These are phyloP conservation scores for Sus cebifrons DNA, from an alignment of 2,797 vertebrate species.

Conservation along the genomic window DNA sequence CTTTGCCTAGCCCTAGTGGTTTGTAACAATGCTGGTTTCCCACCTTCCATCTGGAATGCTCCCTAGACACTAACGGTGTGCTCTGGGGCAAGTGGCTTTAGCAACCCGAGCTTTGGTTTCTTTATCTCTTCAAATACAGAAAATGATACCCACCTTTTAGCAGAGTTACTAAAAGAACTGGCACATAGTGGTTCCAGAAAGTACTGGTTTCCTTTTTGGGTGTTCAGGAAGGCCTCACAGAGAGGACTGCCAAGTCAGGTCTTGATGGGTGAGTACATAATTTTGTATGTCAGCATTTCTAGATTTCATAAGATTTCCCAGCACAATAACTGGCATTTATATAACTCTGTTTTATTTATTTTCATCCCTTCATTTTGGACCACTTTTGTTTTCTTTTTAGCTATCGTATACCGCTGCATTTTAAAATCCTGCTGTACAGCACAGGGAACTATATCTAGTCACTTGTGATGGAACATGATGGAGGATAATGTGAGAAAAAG, in stretches of 20 bases:
- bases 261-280: neutral
- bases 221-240: neutral
- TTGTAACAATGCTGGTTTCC: neutral
- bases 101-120: neutral
- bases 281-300: neutral
- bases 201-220: neutral
- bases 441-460: no score
- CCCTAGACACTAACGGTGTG: neutral
- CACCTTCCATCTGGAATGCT: neutral
- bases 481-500: no score
- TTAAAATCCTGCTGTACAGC: neutral
- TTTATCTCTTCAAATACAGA: neutral
- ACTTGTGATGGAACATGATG: no score
- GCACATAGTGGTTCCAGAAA: neutral
- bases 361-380: slow-evolving; percentile 17
- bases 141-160: neutral
- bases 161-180: neutral
- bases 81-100: neutral
- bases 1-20: neutral
- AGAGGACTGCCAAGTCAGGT: neutral
- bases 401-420: neutral
- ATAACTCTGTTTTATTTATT: slow-evolving; percentile 31
- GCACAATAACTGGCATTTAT: neutral
- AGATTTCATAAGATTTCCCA: slow-evolving; percentile 27
- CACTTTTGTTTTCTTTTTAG: neutral